Conservation (phyloP, 2,113 vertebrate species). For the Ochotona curzoniae region DNA sequence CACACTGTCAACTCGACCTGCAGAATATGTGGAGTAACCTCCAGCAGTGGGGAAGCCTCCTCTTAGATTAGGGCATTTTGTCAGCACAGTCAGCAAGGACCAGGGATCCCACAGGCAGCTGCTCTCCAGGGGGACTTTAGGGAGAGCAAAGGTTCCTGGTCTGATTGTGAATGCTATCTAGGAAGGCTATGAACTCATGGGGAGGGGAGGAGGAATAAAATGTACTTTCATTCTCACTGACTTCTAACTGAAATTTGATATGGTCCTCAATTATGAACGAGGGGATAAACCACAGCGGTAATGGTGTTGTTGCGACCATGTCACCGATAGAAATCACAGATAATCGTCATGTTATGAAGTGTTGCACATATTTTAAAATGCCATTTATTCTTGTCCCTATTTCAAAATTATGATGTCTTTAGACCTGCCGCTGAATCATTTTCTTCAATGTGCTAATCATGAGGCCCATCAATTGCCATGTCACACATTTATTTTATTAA, state of each 20-base stretch:
- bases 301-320: neutral
- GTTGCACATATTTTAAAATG: slow-evolving; percentile 11
- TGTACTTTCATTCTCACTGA: neutral
- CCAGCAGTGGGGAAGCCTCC: neutral
- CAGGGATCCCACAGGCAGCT: neutral
- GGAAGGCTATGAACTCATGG: neutral
- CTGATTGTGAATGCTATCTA: neutral
- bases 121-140: neutral
- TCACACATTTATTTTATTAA: slow-evolving; percentile 17
- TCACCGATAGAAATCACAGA: neutral
- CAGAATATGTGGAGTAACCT: neutral
- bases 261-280: neutral
- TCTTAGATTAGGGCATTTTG: neutral
- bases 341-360: neutral
- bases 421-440: neutral
- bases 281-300: neutral
- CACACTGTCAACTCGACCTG: neutral
- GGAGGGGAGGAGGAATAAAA: neutral
- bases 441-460: slow-evolving; percentile 20
- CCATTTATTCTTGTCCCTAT: neutral
- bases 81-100: neutral
- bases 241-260: neutral
- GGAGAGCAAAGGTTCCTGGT: neutral
- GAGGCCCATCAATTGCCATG: neutral
- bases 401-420: slow-evolving; percentile 24